Evolutionary conservation across 2,113 vertebrate species (phyloP).

Genomic region (Phalacrocorax carbo): DNA sequence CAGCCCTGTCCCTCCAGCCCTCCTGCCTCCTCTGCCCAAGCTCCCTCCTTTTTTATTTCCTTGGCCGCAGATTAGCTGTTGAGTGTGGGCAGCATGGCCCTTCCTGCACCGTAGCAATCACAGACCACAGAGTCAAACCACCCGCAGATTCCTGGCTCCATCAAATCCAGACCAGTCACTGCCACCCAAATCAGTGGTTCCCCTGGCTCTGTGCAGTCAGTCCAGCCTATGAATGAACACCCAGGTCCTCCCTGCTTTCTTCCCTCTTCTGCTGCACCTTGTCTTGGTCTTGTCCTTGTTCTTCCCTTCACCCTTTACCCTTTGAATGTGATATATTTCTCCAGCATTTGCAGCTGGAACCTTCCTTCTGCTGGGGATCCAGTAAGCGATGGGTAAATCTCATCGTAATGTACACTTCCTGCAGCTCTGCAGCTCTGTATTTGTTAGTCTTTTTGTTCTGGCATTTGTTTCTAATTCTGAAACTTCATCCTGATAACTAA

Average conservation of each 20-base stretch:
- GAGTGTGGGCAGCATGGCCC: background rate
- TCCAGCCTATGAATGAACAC: background rate
- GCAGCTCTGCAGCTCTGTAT: background rate
- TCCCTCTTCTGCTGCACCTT: background rate
- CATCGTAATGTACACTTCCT: background rate
- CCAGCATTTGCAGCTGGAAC: background rate
- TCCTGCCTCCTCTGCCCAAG: background rate
- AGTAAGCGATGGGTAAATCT: background rate
- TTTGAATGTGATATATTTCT: background rate
- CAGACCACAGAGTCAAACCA: background rate
- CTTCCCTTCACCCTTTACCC: background rate
- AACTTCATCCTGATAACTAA: background rate
- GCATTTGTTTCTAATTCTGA: background rate
- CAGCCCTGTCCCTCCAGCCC: background rate
- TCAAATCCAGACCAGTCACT: background rate
- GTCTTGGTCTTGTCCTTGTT: background rate
- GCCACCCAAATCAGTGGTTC: background rate
- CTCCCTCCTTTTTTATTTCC: background rate
- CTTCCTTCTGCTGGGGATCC: background rate
- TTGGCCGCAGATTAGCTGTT: background rate
- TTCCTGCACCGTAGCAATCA: accelerated
- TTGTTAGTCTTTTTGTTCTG: background rate
- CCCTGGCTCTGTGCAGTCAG: background rate
- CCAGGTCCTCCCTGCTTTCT: background rate
- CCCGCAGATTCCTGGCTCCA: background rate